Conservation (phyloP, 2,888 invertebrate genomes). For the Spilarctia lutea region DNA sequence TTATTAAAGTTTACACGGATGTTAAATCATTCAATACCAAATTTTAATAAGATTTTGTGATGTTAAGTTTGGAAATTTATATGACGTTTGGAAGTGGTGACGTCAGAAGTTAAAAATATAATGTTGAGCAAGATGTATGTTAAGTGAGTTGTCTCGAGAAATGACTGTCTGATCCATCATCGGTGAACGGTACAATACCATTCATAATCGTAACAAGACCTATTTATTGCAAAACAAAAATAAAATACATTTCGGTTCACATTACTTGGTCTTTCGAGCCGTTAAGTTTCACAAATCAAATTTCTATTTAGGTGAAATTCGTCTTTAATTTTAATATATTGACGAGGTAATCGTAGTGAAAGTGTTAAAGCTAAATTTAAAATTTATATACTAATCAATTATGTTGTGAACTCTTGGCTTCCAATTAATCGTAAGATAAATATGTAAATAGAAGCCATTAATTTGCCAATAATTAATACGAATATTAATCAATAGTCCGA, state of each 20-base stretch:
- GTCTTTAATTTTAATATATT: conserved; percentile 3
- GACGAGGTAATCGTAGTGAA: conserved; percentile 5
- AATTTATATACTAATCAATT: conserved; percentile 1
- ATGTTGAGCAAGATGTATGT: background rate
- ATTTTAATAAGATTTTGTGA: background rate
- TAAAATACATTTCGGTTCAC: background rate
- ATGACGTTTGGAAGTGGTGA: background rate
- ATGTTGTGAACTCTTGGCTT: conserved; percentile 6
- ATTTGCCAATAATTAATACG: background rate
- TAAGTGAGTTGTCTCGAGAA: background rate
- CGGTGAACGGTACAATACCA: background rate
- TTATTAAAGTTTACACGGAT: background rate
- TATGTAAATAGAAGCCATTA: background rate
- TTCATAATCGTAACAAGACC: too few species aligned
- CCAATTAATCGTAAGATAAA: conserved; percentile 1
- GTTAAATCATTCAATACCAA: background rate
- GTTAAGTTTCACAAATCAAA: background rate
- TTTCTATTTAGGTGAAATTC: background rate
- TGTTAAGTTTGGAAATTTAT: background rate
- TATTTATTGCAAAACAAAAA: too few species aligned
- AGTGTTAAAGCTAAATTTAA: conserved; percentile 1
- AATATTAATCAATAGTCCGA: background rate
- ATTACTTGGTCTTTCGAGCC: background rate
- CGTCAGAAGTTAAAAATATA: background rate
- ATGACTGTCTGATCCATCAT: background rate